Percentiles rank a stretch among this genome's conserved stretches.
Conservation (phyloP, 2,113 vertebrate genomes). For the Myocastor coypus region DNA sequence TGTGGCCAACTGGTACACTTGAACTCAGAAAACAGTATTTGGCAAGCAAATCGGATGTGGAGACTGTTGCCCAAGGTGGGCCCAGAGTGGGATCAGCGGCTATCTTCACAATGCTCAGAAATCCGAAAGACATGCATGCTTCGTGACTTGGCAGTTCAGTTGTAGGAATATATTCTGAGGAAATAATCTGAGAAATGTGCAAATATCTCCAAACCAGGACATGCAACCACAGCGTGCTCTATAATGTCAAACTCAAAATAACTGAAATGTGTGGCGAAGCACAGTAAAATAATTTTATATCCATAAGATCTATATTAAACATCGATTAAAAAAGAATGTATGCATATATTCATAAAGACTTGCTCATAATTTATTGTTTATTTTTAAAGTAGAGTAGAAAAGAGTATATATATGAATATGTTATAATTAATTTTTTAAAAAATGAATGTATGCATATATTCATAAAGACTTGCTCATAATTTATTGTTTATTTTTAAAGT, state of each 20-base stretch:
- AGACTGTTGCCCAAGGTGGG: not conserved
- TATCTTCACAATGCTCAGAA: not conserved
- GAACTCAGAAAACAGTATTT: slow-evolving; percentile 11
- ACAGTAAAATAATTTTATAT: slow-evolving; percentile 49
- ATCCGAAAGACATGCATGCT: slow-evolving; percentile 17
- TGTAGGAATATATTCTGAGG: slow-evolving; percentile 13
- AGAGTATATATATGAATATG: not conserved
- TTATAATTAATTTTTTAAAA: too few relatives aligned
- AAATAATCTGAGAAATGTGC: slow-evolving; percentile 56
- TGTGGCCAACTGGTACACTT: not conserved
- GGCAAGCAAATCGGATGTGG: not conserved
- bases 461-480: slow-evolving; percentile 1
- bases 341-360: slow-evolving; percentile 7
- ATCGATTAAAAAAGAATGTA: slow-evolving; percentile 35
- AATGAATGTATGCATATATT: not conserved
- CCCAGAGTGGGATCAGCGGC: not conserved
- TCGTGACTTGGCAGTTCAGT: slow-evolving; percentile 8
- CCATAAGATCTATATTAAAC: slow-evolving; percentile 33
- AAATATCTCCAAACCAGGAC: slow-evolving; percentile 52
- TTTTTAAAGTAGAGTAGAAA: slow-evolving; percentile 40
- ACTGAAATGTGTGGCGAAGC: slow-evolving; percentile 6
- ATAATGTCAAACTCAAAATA: slow-evolving; percentile 42
- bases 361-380: slow-evolving; percentile 31
- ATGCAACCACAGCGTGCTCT: not conserved
- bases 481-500: slow-evolving; percentile 41